Base-by-base conservation (phyloP, 1,140 invertebrate species). In the Anastatus disparis region DNA sequence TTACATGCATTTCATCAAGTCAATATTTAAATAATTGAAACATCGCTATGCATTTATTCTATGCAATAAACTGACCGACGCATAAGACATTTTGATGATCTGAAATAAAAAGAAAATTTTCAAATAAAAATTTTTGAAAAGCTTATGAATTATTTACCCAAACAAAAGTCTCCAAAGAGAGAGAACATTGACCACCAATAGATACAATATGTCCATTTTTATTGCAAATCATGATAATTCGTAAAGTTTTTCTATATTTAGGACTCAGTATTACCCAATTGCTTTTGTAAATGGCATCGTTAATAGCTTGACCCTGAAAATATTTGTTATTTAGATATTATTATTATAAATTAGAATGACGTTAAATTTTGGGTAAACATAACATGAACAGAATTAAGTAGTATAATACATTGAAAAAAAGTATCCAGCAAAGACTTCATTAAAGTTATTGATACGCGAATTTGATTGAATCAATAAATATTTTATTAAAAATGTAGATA, bases 41-140 rank as follows among this genome's bases (percentile, higher is more conserved):
- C n/a, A 46, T 9, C 3, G 7, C 42, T 46, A 46, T 46, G 10
- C n/a, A 46, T 38, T 38, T 38, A 38, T 22, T 63, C 65, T 59
- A 58, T 74, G 75, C 10, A 80, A 42, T 17, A 80, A 50, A 29
- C 72, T 75, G 66, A 78, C 78, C 62, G 76, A 77, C 10, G 76
- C 76, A 58, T 77, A 80, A 6, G 78, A 80, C 13, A 73, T 77
- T 72, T 77, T 72, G 10, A 78, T 56, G 17, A 80, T 72, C 78
- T 80, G 69, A 69, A 72, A 71, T n/a, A n/a, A 66, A 63, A 44
- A 27, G 38, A 52, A 13, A 35, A 58, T 40, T 53, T 53, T 13
- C 31, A 24, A 22, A 15, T 42, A 35, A 17, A 40, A 22, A 24
- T 48, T 22, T n/a, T 38, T 55, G 38, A 53, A 8, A 62, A 29